Evolutionary conservation across 2,888 invertebrate genomes (phyloP), one percentile per base, ranked within the genome.

Genomic region (Synergus japonicus): DNA sequence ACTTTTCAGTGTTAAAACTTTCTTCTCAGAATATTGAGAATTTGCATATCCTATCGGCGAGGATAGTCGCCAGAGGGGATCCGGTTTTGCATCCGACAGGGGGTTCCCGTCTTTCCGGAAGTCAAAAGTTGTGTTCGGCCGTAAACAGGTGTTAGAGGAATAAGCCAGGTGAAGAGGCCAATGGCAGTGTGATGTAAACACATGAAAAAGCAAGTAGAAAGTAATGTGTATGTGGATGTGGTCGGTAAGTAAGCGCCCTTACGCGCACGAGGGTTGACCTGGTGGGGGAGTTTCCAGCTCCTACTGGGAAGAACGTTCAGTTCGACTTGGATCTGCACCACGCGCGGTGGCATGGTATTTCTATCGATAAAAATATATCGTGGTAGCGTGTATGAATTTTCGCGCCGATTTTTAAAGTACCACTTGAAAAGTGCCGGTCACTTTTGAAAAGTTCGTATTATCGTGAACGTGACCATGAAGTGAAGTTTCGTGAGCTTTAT

Each of bases 271-370:
- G 54, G 67, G 79, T 82, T 49, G 66, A 12, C 18, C 18, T 37
- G 66, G 73, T 29, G 66, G 82, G 82, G 76, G 80, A 67, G 78
- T 43, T 66, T 80, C 78, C 77, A 80, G 83, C 80, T 77, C 78
- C 79, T 79, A 81, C 76, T 69, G 78, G 66, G 77, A 79, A 76
- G 80, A 77, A 80, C 83, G 83, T 84, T 86, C 83, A 86, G 86
- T 86, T 81, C 78, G 78, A 82, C 83, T 86, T 81, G 81, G 82
- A 81, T 83, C 83, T 81, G 84, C 86, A 83, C 79, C 83, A 82
- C 82, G 82, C 81, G 81, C 83, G 82, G 82, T 83, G 73, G 80
- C 79, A 82, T 76, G 76, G 69, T 78, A 37, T 49, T 49, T 41
- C 37, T 54, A 54, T 37, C 54, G 12, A 73, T 54, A 73, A 37